Base-by-base conservation (phyloP, 2,797 vertebrate genomes). In the Anguilla marmorata region DNA sequence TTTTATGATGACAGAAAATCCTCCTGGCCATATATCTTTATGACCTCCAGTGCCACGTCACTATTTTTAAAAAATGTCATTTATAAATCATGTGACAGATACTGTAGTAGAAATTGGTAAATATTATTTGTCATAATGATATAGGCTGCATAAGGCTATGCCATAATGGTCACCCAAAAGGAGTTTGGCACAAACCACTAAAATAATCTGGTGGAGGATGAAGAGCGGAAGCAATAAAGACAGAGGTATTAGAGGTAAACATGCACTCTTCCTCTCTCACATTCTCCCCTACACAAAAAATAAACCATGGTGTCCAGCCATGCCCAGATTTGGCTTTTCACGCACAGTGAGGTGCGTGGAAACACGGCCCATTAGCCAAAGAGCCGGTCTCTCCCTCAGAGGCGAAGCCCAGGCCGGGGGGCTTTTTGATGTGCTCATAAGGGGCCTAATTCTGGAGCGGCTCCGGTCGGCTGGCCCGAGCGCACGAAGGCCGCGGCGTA, bases 351-450 rank as follows among this genome's bases (percentile, higher is more conserved):
- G 21, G 79, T 45, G 45, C 45, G 41, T 48, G 19, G 45, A 27
- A 82, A 50, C 41, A 48, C 6, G 79, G 79, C 79, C 79, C 79
- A 82, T 82, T 50, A 82, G 50, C 41, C 45, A n/a, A 24, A 82
- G 45, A 82, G 79, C 19, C 45, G 19, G 19, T 11, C 45, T 11
- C 45, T 27, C 50, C 45, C 21, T 50, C 24, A 50, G 50, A 82
- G 79, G 79, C 79, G n/a, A 82, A n/a, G 45, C 79, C n/a, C 21
- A 50, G 41, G 21, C 79, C 12, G 45, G 33, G 45, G 76, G 41
- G 41, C 41, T 41, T 80, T 80, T 48, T 80, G 76, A 80, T 19
- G 76, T 24, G 41, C 79, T 12, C 41, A 50, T 50, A 50, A 50
- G 19, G 41, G 79, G 45, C 21, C 41, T 50, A 21, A 82, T 50